Base-by-base conservation (phyloP, 2,797 vertebrate species). In the Fistularia tabacaria region DNA sequence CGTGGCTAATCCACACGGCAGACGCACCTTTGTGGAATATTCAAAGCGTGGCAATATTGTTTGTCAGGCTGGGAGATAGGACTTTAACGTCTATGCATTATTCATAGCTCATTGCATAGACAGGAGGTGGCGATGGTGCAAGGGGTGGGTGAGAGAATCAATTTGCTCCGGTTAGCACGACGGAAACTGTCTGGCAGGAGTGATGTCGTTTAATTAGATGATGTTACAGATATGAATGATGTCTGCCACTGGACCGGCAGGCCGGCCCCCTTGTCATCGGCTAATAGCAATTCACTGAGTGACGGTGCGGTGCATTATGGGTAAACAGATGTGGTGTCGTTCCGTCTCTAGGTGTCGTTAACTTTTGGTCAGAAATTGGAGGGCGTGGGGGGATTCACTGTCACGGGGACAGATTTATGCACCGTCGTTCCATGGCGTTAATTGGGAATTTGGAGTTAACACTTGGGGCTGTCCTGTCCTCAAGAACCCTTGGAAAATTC, bases 121-220 rank as follows among this genome's bases (percentile, higher is more conserved):
- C 64, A 50, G 38, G 60, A 49, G 59, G 53, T 25, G 25, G 25
- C 25, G 25, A 5, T 5, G 25, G 25, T 25, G 25, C 25, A 25
- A 5, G 2, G 25, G 25, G 25, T 25, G 53, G 61, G 69, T 47
- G 46, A 58, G 60, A 48, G 56, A 85, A 88, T 85, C 82, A 85
- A 79, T 87, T 86, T 86, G 79, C 74, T 57, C 69, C 71, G 71
- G 76, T 74, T 49, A 51, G 78, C 82, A 73, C 66, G 77, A 64
- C 83, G 74, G 68, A 79, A 78, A 72, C 64, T 75, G 77, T 81
- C 80, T 82, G 77, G 73, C 70, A 79, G 66, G 67, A 80, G 73
- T 76, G 82, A 75, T 82, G 80, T 77, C 75, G 84, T 88, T 89
- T 88, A 87, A 87, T 88, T 87, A 85, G 77, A 88, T 81, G 74